phyloP scores from a whole-genome alignment of 1,140 invertebrate genomes.

The Drosophila equinoxialis region DNA sequence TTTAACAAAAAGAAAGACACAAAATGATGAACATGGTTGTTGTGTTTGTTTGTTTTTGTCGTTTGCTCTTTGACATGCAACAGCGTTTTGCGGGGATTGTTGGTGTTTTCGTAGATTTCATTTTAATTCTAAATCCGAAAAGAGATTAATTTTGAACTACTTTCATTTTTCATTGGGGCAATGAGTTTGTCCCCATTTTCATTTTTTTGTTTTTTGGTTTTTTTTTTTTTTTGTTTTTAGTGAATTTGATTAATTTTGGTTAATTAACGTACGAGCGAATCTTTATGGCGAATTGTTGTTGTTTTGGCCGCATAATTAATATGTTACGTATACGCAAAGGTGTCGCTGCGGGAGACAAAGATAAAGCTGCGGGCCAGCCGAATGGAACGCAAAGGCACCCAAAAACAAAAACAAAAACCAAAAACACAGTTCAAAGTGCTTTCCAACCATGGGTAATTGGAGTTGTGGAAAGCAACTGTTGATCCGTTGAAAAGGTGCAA shows the following conservation, averaged over 20 bases:
- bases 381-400: conserved; percentile 1
- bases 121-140: conserved; percentile 51
- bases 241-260: conserved; percentile 64
- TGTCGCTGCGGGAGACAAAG: conserved; percentile 60
- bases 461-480: conserved; percentile 56
- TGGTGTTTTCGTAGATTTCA: conserved; percentile 43
- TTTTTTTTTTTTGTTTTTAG: neutral
- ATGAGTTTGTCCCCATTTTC: conserved; percentile 38
- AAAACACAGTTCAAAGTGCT: conserved; percentile 68
- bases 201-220: neutral
- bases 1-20: conserved; percentile 34
- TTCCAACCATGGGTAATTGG: conserved; percentile 58
- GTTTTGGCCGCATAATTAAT: conserved; percentile 65
- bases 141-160: conserved; percentile 41
- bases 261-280: conserved; percentile 50
- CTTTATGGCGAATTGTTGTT: conserved; percentile 38
- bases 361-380: conserved; percentile 43
- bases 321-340: conserved; percentile 75
- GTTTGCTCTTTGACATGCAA: conserved; percentile 52
- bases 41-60: conserved; percentile 20
- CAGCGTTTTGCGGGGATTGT: conserved; percentile 39
- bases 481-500: conserved; percentile 57
- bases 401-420: conserved; percentile 48
- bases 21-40: conserved; percentile 12
- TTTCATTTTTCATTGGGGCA: conserved; percentile 63